A percentile compares a stretch with the other conserved stretches of the same genome.
Evolutionary conservation across 1,140 invertebrate species (phyloP).

Genomic region (Anastrepha ludens): DNA sequence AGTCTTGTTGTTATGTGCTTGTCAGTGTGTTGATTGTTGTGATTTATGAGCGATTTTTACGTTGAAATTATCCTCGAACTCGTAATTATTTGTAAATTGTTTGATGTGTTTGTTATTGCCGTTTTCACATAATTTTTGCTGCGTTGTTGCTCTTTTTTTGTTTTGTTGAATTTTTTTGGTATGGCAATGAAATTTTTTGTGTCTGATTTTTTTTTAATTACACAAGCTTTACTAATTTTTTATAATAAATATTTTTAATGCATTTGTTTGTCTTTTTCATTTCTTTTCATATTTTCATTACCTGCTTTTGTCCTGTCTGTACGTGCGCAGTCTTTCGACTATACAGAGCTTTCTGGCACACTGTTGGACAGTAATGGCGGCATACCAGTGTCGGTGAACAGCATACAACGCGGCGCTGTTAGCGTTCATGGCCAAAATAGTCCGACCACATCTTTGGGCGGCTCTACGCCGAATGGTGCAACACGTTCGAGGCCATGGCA

Average conservation of each 20-base stretch:
- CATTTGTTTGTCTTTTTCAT: constrained; percentile 34
- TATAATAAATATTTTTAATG: background rate
- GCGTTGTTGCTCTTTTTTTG: background rate
- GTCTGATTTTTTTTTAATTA: background rate
- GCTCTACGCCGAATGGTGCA: constrained; percentile 76
- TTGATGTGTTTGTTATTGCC: background rate
- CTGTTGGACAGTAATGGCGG: constrained; percentile 71
- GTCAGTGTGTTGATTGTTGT: constrained; percentile 11
- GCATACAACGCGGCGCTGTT: constrained; percentile 71
- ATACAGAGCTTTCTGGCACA: constrained; percentile 83
- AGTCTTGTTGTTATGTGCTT: constrained; percentile 9
- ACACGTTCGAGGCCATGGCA: constrained; percentile 89
- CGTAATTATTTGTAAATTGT: background rate
- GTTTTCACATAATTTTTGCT: background rate
- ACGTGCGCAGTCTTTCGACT: constrained; percentile 86
- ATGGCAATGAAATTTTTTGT: no score
- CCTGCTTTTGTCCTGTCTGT: background rate
- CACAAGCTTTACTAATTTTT: background rate
- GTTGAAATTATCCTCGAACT: constrained; percentile 14
- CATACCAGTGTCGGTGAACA: constrained; percentile 73
- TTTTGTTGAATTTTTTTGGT: constrained; percentile 27
- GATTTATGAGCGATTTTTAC: constrained; percentile 32
- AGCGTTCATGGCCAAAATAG: constrained; percentile 77
- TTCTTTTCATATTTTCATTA: background rate
- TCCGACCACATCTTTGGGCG: constrained; percentile 76